phyloP scores from a whole-genome alignment of 2,797 vertebrate genomes.

The Craterocephalus amniculus region DNA sequence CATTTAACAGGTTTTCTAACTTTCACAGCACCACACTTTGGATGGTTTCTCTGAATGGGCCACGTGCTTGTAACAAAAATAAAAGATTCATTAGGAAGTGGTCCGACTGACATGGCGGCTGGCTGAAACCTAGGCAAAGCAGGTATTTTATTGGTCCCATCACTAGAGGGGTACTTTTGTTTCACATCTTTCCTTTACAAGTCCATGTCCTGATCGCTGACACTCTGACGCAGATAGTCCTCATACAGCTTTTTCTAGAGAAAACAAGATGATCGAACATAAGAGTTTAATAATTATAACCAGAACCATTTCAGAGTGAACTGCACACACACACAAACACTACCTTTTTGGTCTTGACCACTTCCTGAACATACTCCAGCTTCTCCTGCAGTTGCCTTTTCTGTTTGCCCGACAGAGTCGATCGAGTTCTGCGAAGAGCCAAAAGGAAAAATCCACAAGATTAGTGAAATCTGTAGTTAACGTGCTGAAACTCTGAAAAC shows the following conservation, averaged over 20 bases:
- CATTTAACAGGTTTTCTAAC: conserved; percentile 24
- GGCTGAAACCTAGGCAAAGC: conserved; percentile 15
- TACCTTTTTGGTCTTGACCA: conserved; percentile 87
- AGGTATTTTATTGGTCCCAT: conserved; percentile 22
- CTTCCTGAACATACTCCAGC: conserved; percentile 83
- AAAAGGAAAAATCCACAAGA: neutral
- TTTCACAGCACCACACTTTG: conserved; percentile 24
- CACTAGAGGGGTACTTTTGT: conserved; percentile 11
- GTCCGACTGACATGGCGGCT: conserved; percentile 12
- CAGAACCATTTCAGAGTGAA: neutral
- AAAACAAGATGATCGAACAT: conserved; percentile 3
- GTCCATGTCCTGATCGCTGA: conserved; percentile 86
- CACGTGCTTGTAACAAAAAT: neutral
- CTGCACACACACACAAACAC: too few species aligned
- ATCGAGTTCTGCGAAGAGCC: conserved; percentile 72
- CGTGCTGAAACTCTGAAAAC: neutral
- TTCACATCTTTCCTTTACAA: conserved; percentile 31
- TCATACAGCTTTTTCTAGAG: conserved; percentile 86
- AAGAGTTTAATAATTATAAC: neutral
- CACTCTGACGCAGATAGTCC: conserved; percentile 88
- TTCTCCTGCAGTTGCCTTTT: conserved; percentile 85
- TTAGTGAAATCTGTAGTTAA: neutral
- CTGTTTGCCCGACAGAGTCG: conserved; percentile 84
- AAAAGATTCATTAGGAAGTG: conserved; percentile 7
- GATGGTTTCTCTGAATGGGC: conserved; percentile 18